Evolutionary conservation across 2,113 vertebrate genomes (phyloP), one percentile per base, ranked within the genome.

Genomic region (Octodon degus): DNA sequence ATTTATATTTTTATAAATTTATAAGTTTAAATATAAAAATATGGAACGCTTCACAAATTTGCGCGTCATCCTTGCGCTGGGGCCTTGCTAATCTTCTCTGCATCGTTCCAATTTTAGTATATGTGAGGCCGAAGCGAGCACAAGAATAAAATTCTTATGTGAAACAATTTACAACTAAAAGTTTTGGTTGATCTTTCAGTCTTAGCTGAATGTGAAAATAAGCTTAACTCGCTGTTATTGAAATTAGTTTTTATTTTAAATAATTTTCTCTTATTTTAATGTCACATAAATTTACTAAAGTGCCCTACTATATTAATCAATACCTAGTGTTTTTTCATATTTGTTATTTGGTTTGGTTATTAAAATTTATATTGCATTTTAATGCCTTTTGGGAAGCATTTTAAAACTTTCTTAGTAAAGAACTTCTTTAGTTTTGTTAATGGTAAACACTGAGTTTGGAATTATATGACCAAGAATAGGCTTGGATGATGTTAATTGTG

Each of bases 361-460:
- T 92, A 43, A 97, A 96, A 63, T 93, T 17, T 58, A 2, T 92
- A 86, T 83, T 92, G 53, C 76, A 10, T 58, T 68, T 80, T 77
- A 5, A 53, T 13, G 37, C 85, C 82, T 91, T 96, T 93, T 22
- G 85, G 24, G 43, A 55, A 55, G 9, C 12, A 47, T 20, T 27
- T 95, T 53, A 81, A 92, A 93, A 1, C 7, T 86, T 90, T 89
- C 80, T 40, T 63, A 91, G 43, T 91, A 34, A 90, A 94, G 6
- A 84, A 82, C 34, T 63, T 86, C 20, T 80, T 37, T 87, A 60
- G 27, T 16, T 94, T 72, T 94, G 83, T 80, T 81, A 70, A 25
- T 72, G 40, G 37, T 89, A 70, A 97, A 72, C 3, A 88, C 11
- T 25, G 22, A 80, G 47, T 94, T 96, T 96, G 96, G 79, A 93